phyloP scores from a whole-genome alignment of 2,113 vertebrate species.

The Cololabis saira region DNA sequence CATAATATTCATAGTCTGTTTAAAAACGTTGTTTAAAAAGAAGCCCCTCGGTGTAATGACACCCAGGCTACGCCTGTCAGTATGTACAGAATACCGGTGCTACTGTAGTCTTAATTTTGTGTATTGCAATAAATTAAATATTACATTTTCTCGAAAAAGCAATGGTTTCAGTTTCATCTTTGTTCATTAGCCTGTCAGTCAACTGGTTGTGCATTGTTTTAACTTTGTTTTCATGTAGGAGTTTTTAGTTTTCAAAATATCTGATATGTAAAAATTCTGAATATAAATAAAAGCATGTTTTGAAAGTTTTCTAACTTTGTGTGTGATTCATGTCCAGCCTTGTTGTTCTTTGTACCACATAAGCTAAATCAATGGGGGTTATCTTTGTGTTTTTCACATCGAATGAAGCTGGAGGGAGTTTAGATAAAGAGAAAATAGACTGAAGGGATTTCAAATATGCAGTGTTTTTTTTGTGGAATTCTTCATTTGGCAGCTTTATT shows the following conservation, averaged over 20 bases:
- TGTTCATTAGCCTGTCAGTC: constrained; percentile 66
- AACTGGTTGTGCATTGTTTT: constrained; percentile 80
- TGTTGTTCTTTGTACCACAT: not conserved
- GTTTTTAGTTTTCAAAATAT: constrained; percentile 88
- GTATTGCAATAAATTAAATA: constrained; percentile 47
- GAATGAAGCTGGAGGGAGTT: too few relatives aligned
- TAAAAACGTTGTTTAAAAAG: constrained; percentile 45
- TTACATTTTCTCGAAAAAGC: constrained; percentile 43
- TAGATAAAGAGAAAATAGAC: too few relatives aligned
- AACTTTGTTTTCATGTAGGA: constrained; percentile 83
- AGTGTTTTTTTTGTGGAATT: too few relatives aligned
- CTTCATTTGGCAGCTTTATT: too few relatives aligned
- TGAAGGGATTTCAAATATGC: too few relatives aligned
- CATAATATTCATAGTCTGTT: constrained; percentile 51
- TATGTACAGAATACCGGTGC: constrained; percentile 85
- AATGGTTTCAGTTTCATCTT: constrained; percentile 52
- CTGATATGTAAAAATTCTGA: constrained; percentile 88
- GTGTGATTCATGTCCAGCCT: constrained; percentile 13
- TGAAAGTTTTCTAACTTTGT: constrained; percentile 86
- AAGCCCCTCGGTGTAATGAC: constrained; percentile 50
- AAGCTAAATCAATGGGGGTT: too few relatives aligned
- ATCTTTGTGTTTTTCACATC: too few relatives aligned
- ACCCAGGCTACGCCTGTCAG: constrained; percentile 61
- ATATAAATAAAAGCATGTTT: constrained; percentile 92
- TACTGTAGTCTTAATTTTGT: constrained; percentile 75